Base-by-base conservation (phyloP, 2,888 invertebrate species). In the Malthinus seriepunctatus region DNA sequence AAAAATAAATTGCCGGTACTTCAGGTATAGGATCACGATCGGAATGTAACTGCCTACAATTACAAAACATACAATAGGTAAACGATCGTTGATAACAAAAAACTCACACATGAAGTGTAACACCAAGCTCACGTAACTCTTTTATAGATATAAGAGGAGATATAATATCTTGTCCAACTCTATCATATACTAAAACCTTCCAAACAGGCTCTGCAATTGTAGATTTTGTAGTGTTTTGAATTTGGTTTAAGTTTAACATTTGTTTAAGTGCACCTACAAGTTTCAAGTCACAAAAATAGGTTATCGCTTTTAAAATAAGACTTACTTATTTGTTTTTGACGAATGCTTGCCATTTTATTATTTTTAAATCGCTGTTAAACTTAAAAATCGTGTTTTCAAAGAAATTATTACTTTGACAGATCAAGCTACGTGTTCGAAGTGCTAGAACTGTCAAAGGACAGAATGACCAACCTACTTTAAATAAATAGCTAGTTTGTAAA, bases 1-100 rank as follows among this genome's bases (percentile, higher is more conserved):
- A 96, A 79, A 99, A 98, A 78, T 99, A 99, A 35, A 99, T 90
- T 0, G 97, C 97, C 46, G 99, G 98, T 1, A 98, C 98, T 82
- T 99, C 99, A 5, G 97, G 97, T 71, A 99, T 95, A n/a, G 89
- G 85, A 76, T 93, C 93, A 58, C 93, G 84, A 74, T 93, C 91
- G 6, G 93, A 91, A 79, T 94, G 94, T 51, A 95, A 80, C 77
- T 92, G 90, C 33, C 93, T 93, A 78, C 39, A 59, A 51, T 10
- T 35, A 23, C 23, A 23, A 23, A 2, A 23, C 5, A 2, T 48
- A 5, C n/a, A 47, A 11, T 31, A 39, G 38, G 51, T 35, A 49
- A 31, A 48, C 8, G 10, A 39, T 42, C 49, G 35, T 51, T 37
- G 53, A 37, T 15, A 34, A 45, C 23, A 2, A 9, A 35, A 45